Evolutionary conservation across 1,140 invertebrate species (phyloP).

Genomic region (Tetramorium parvispinum): DNA sequence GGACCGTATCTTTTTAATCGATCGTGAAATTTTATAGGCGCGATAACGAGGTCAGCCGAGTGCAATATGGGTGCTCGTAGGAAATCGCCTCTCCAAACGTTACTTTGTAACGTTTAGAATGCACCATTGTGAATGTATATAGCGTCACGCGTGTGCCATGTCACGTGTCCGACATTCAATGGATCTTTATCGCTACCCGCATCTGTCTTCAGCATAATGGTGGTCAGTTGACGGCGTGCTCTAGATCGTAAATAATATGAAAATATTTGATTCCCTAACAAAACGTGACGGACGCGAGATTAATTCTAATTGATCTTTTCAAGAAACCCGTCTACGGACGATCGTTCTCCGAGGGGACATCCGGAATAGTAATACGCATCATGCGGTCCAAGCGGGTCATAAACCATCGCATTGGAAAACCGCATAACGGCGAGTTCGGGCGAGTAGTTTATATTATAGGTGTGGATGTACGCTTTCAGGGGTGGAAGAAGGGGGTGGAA

Average conservation of each 20-base stretch:
- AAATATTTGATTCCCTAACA: constrained; percentile 57
- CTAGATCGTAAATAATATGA: constrained; percentile 44
- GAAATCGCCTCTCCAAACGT: constrained; percentile 3
- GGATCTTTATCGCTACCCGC: constrained; percentile 72
- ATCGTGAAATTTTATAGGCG: constrained; percentile 61
- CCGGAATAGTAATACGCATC: constrained; percentile 5
- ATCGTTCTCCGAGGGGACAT: background rate
- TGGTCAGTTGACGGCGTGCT: constrained; percentile 15
- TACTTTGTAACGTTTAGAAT: constrained; percentile 48
- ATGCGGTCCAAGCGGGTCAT: constrained; percentile 38
- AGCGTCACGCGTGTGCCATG: constrained; percentile 61
- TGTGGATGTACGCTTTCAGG: background rate
- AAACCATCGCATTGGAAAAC: constrained; percentile 65
- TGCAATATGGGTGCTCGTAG: constrained; percentile 27
- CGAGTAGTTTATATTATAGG: background rate
- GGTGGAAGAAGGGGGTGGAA: constrained; percentile 27
- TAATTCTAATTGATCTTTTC: constrained; percentile 30
- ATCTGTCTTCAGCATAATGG: constrained; percentile 43
- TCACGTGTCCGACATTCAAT: constrained; percentile 58
- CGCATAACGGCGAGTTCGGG: constrained; percentile 44
- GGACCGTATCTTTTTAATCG: constrained; percentile 58
- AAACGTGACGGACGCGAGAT: constrained; percentile 38
- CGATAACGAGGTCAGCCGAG: constrained; percentile 56
- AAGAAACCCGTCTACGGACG: background rate
- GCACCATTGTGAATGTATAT: constrained; percentile 1